phyloP scores from a whole-genome alignment of 2,888 invertebrate species.

The Nomada ferruginata region DNA sequence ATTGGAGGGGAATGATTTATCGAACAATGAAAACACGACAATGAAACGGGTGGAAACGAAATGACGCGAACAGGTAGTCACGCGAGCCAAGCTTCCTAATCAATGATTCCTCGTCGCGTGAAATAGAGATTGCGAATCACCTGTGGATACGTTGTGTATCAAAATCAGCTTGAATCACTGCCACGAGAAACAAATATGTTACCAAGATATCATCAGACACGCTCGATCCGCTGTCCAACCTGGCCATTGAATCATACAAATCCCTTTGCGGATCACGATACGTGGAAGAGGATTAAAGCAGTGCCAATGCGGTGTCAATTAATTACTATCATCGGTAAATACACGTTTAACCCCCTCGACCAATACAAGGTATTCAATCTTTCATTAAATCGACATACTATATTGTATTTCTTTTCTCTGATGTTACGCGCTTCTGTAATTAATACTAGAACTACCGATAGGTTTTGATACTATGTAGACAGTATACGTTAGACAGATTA shows the following conservation, averaged over 20 bases:
- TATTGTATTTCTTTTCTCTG: no score
- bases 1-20: conserved; percentile 34
- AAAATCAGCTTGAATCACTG: neutral
- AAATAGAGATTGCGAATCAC: conserved; percentile 27
- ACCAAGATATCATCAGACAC: neutral
- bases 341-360: no score
- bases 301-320: no score
- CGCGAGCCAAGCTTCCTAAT: conserved; percentile 36
- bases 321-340: no score
- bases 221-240: neutral
- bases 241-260: conserved; percentile 21
- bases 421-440: no score
- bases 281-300: neutral
- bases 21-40: conserved; percentile 21
- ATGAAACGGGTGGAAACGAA: neutral
- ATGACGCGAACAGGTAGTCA: conserved; percentile 11
- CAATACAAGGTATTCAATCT: no score
- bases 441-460: no score
- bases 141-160: conserved; percentile 33
- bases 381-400: no score
- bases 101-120: conserved; percentile 26
- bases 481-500: no score
- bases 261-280: no score
- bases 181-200: neutral
- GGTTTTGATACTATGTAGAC: no score